phyloP scores from a whole-genome alignment of 2,113 vertebrate genomes.

The Engraulis encrasicolus region DNA sequence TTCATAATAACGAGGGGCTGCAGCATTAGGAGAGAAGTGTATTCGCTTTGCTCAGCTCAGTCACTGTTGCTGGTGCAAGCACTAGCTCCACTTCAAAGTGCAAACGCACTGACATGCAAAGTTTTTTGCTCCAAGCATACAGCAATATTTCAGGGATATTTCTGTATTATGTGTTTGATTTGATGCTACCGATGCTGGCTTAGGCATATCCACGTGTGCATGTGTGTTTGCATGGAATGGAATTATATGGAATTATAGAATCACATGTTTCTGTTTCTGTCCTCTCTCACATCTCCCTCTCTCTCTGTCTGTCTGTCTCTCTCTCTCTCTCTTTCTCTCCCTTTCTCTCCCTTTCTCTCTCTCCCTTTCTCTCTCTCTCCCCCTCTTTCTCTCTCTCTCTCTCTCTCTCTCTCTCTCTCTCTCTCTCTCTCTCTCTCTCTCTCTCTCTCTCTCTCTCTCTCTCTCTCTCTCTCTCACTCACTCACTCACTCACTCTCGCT shows the following conservation, averaged over 20 bases:
- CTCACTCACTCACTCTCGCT: conserved; percentile 6
- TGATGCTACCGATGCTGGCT: no score
- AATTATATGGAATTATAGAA: no score
- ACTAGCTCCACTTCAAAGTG: not conserved
- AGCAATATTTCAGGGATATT: no score
- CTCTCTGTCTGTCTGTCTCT: no score
- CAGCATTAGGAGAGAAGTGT: not conserved
- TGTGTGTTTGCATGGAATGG: no score
- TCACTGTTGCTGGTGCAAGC: not conserved
- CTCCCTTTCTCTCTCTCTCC: not conserved
- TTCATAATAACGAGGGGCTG: not conserved
- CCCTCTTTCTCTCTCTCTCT: not conserved
- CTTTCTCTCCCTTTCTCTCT: not conserved
- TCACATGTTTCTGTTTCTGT: no score
- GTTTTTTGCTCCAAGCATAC: not conserved
- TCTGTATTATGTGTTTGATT: no score
- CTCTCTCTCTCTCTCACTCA: conserved; percentile 17
- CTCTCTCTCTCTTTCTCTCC: no score
- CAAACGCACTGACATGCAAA: not conserved
- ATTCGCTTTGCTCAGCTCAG: not conserved
- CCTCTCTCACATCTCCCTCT: no score
- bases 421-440: not conserved
- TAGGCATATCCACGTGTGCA: no score
- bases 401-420: conserved; percentile 19
- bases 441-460: not conserved